Evolutionary conservation across 2,797 vertebrate genomes (phyloP).

Genomic region (Labeo calbasu): DNA sequence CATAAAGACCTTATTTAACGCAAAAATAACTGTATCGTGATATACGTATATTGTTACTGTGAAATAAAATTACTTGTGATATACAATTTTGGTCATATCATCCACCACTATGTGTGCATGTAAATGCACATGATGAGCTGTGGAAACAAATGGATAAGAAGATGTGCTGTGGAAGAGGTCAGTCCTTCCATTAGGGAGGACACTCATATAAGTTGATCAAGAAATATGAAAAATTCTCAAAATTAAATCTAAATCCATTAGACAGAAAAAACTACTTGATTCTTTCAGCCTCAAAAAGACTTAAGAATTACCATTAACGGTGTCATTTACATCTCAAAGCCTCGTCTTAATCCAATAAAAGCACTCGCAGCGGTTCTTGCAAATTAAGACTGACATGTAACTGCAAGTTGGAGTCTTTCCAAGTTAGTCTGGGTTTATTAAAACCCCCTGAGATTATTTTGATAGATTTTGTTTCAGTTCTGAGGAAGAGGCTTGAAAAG

Average conservation of each 20-base stretch:
- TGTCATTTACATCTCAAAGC: constrained; percentile 12
- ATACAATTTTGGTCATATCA: no score
- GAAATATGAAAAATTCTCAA: neutral
- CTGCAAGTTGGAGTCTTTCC: neutral
- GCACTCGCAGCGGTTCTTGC: neutral
- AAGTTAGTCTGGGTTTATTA: constrained; percentile 35
- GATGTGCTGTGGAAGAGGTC: neutral
- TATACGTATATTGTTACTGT: no score
- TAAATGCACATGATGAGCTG: neutral
- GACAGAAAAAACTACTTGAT: neutral
- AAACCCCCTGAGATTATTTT: constrained; percentile 35
- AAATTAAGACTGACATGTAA: constrained; percentile 29
- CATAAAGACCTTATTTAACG: no score
- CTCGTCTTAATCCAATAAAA: constrained; percentile 10
- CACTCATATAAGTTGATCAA: neutral
- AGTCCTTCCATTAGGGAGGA: neutral
- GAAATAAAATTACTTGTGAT: no score
- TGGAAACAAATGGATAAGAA: constrained; percentile 1
- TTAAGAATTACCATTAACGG: neutral
- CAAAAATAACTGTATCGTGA: no score
- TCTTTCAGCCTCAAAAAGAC: neutral
- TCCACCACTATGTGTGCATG: neutral
- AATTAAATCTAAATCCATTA: neutral
- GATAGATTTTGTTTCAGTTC: constrained; percentile 35
- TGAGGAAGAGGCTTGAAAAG: constrained; percentile 17